phyloP scores from a whole-genome alignment of 2,797 vertebrate genomes.

The Rhodeus uyekii region DNA sequence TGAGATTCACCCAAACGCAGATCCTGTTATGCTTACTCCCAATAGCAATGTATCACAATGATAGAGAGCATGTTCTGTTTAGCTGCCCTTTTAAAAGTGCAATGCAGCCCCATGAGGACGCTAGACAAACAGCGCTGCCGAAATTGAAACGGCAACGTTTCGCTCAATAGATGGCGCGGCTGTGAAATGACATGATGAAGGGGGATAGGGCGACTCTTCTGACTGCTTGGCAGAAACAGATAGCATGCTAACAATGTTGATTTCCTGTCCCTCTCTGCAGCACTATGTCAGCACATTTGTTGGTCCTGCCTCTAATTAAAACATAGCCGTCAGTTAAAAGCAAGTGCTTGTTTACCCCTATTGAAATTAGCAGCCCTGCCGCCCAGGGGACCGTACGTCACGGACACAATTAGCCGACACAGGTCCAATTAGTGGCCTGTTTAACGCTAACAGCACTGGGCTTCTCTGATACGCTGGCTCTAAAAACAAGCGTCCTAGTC shows the following conservation, averaged over 20 bases:
- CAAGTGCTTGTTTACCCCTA: conserved; percentile 79
- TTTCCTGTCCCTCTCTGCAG: conserved; percentile 39
- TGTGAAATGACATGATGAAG: conserved; percentile 37
- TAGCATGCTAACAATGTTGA: conserved; percentile 39
- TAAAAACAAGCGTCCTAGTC: not conserved
- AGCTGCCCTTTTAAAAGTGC: conserved; percentile 42
- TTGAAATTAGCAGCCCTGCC: conserved; percentile 73
- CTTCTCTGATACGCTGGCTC: conserved; percentile 1
- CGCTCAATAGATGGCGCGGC: not conserved
- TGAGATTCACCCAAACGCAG: not conserved
- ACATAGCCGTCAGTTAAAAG: conserved; percentile 65
- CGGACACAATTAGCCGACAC: conserved; percentile 6
- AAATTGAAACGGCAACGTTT: conserved; percentile 28
- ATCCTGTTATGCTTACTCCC: not conserved
- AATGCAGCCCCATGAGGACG: conserved; percentile 31
- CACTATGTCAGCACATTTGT: conserved; percentile 47
- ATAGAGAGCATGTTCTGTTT: conserved; percentile 26
- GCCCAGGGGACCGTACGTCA: not conserved
- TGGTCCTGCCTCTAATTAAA: conserved; percentile 73
- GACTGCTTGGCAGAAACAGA: conserved; percentile 41
- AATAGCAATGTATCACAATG: conserved; percentile 40
- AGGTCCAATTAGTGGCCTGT: conserved; percentile 24
- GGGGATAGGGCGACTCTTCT: conserved; percentile 23
- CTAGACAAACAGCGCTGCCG: not conserved
- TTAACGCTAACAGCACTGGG: conserved; percentile 22